Evolutionary conservation across 2,113 vertebrate genomes (phyloP).

Genomic region (Motacilla alba): DNA sequence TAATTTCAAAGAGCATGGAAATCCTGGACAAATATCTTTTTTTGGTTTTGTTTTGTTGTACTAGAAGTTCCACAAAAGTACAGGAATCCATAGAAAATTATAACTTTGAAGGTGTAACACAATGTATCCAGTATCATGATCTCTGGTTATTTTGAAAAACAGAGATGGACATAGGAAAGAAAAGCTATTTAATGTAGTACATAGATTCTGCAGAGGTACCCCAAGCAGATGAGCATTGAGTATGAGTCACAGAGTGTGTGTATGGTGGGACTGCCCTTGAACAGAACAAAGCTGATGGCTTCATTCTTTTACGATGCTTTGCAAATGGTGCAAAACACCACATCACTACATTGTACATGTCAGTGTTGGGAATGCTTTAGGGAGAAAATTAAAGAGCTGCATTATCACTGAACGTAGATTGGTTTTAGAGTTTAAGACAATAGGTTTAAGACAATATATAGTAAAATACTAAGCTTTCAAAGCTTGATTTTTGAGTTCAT

Average conservation of each 20-base stretch:
- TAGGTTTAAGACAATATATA: background rate
- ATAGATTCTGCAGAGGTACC: background rate
- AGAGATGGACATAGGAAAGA: background rate
- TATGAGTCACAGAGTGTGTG: background rate
- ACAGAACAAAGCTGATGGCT: background rate
- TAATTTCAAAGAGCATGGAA: background rate
- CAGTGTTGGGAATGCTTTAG: background rate
- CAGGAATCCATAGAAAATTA: background rate
- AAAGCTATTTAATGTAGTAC: background rate
- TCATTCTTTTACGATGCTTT: background rate
- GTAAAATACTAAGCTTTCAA: background rate
- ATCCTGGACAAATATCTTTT: background rate
- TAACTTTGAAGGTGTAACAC: background rate
- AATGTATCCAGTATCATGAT: background rate
- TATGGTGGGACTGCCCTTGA: background rate
- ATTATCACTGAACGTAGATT: background rate
- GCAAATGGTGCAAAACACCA: background rate
- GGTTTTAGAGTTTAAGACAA: background rate
- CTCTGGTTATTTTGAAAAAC: background rate
- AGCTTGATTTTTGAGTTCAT: background rate
- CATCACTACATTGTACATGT: fast-evolving
- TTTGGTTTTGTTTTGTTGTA: background rate
- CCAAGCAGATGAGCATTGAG: background rate
- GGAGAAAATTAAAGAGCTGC: background rate
- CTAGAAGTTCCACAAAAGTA: background rate